These are phyloP conservation scores for Chironomus striatipennis DNA, from an alignment of 1,140 invertebrate species.

Conservation along the genomic window DNA sequence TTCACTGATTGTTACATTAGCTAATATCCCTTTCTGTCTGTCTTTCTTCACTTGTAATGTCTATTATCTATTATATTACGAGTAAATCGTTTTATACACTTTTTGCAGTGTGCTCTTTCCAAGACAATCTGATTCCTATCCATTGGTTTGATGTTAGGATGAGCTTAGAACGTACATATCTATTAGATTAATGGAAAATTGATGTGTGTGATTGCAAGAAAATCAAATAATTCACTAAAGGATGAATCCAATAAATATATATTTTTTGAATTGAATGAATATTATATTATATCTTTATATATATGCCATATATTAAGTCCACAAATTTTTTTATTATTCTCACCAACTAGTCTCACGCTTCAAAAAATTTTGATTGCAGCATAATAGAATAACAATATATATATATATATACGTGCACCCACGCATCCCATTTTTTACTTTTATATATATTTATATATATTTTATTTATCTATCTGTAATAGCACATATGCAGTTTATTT, in stretches of 20 bases:
- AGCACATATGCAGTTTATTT: constrained; percentile 6
- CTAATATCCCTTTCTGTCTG: too few relatives aligned
- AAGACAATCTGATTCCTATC: too few relatives aligned
- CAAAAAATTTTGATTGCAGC: background rate
- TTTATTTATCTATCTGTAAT: background rate
- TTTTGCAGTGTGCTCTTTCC: too few relatives aligned
- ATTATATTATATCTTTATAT: background rate
- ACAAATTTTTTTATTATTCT: background rate
- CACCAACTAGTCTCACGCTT: background rate
- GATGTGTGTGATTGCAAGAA: background rate
- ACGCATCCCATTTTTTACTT: constrained; percentile 6
- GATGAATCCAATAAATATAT: background rate
- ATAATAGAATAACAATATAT: background rate
- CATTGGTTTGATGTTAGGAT: too few relatives aligned
- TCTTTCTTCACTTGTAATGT: too few relatives aligned
- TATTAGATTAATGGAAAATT: background rate
- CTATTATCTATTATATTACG: too few relatives aligned
- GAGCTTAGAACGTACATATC: background rate
- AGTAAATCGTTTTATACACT: too few relatives aligned
- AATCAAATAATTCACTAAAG: background rate
- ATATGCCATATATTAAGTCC: background rate
- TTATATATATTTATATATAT: background rate
- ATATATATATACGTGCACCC: background rate
- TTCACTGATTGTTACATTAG: too few relatives aligned
- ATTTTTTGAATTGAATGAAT: constrained; percentile 11